A percentile compares a stretch with the other conserved stretches of the same genome.
Evolutionary conservation across 2,888 invertebrate species (phyloP).

Genomic region (Cetonia aurata): DNA sequence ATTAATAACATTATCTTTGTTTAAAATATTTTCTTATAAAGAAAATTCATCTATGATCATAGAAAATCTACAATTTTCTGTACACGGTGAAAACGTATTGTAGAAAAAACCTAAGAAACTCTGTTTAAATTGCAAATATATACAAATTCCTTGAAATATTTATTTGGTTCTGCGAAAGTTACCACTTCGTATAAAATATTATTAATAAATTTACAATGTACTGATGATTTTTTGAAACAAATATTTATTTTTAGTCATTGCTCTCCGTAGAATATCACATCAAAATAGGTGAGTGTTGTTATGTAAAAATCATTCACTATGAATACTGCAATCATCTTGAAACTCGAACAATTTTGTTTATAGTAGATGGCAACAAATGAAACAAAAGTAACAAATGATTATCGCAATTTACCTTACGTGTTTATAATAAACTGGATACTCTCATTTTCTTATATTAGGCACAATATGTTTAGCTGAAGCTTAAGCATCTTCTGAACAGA

Average conservation of each 20-base stretch:
- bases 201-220: slow-evolving; percentile 31
- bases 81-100: slow-evolving; percentile 46
- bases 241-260: slow-evolving; percentile 37
- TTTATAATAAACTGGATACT: slow-evolving; percentile 37
- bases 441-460: slow-evolving; percentile 39
- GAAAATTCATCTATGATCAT: slow-evolving; percentile 61
- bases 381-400: slow-evolving; percentile 29
- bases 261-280: slow-evolving; percentile 40
- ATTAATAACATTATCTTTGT: slow-evolving; percentile 60
- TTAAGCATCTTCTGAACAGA: slow-evolving; percentile 43
- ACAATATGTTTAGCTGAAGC: slow-evolving; percentile 44
- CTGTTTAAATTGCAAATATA: slow-evolving; percentile 45
- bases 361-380: neutral
- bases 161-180: slow-evolving; percentile 46
- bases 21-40: slow-evolving; percentile 66
- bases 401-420: slow-evolving; percentile 36
- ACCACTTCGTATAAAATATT: slow-evolving; percentile 45
- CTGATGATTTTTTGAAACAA: slow-evolving; percentile 33
- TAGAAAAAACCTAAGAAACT: slow-evolving; percentile 48
- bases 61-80: slow-evolving; percentile 62
- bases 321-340: slow-evolving; percentile 4
- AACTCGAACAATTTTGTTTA: slow-evolving; percentile 22
- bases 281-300: slow-evolving; percentile 36
- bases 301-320: slow-evolving; percentile 28
- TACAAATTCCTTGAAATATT: slow-evolving; percentile 49